These are phyloP conservation scores for Sphyrna mokarran DNA, from an alignment of 2,113 vertebrate genomes.

Conservation along the genomic window DNA sequence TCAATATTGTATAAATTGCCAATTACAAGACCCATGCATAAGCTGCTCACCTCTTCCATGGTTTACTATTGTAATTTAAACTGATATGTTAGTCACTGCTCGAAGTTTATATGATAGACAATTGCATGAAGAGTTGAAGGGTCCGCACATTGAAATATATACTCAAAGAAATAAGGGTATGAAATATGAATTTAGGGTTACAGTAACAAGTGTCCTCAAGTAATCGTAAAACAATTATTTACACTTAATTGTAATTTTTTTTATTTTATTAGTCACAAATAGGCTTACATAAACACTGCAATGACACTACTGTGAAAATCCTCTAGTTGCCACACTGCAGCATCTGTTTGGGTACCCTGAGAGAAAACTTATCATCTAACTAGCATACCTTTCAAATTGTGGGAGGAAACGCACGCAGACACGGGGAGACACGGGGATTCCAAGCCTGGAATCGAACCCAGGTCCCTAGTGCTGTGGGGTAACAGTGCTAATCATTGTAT, in stretches of 20 bases:
- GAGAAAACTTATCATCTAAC: no score
- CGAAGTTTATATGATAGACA: not conserved
- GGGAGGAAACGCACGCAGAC: no score
- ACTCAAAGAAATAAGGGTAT: not conserved
- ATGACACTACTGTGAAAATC: no score
- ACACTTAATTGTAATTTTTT: not conserved
- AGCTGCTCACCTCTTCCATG: not conserved
- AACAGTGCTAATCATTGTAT: no score
- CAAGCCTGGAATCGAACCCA: no score
- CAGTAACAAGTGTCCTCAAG: not conserved
- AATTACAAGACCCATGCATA: not conserved
- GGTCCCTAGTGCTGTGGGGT: no score
- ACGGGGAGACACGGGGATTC: no score
- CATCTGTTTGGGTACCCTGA: no score
- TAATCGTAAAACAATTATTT: not conserved
- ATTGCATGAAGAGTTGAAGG: not conserved
- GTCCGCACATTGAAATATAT: not conserved
- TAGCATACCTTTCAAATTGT: no score
- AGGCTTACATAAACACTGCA: no score
- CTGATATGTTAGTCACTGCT: not conserved
- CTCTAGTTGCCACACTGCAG: no score
- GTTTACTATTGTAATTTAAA: not conserved
- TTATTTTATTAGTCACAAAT: no score
- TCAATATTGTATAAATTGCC: slow-evolving; percentile 5
- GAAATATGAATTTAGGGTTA: not conserved